Evolutionary conservation across 1,140 invertebrate genomes (phyloP).

Genomic region (Wasmannia auropunctata): DNA sequence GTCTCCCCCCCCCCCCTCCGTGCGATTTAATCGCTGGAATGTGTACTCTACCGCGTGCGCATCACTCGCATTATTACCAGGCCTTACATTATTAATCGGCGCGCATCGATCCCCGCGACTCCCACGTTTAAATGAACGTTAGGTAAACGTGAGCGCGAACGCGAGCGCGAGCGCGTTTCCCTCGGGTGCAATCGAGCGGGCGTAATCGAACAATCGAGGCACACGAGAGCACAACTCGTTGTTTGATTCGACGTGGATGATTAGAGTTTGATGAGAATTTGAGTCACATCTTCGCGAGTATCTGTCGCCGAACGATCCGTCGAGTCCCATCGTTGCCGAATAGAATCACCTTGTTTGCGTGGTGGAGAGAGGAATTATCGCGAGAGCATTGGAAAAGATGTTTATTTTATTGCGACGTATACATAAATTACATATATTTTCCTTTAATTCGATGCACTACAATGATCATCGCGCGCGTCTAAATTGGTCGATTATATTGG

Average conservation of each 20-base stretch:
- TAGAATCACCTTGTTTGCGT: background rate
- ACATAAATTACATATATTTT: background rate
- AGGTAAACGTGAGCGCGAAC: background rate
- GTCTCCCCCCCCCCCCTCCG: too few species aligned
- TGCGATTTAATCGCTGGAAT: conserved; percentile 38
- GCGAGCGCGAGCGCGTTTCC: background rate
- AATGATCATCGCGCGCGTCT: background rate
- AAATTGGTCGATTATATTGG: conserved; percentile 15
- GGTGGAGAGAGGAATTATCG: background rate
- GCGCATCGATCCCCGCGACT: background rate
- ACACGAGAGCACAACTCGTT: background rate
- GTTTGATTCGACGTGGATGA: background rate
- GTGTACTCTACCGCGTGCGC: background rate
- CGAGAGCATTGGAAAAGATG: background rate
- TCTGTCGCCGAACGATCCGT: background rate
- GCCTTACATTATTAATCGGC: conserved; percentile 47
- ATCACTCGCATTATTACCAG: background rate
- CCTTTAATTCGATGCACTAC: background rate
- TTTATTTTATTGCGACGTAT: too few species aligned
- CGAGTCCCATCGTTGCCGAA: background rate
- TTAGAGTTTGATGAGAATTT: background rate
- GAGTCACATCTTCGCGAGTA: background rate
- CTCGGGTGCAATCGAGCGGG: background rate
- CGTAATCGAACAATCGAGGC: conserved; percentile 6
- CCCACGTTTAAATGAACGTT: conserved; percentile 18